Evolutionary conservation across 2,113 vertebrate species (phyloP).

Genomic region (Mesembrinibis cayennensis): DNA sequence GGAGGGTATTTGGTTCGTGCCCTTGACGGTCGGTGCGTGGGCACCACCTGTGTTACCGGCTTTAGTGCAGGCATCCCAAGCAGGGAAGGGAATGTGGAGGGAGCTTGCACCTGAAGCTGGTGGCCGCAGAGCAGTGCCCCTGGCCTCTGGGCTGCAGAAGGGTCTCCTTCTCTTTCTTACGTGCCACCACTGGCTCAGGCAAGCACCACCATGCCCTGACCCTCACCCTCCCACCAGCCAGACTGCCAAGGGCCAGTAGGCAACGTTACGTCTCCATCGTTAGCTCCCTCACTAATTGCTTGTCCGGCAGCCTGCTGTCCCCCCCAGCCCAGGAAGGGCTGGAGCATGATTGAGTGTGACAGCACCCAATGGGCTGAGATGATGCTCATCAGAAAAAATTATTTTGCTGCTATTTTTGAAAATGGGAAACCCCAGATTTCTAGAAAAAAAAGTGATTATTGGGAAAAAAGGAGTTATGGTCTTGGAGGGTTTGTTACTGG

Average conservation of each 20-base stretch:
- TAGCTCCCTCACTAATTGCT: background rate
- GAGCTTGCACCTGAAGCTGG: background rate
- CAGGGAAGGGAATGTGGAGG: fast-evolving
- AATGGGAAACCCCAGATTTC: background rate
- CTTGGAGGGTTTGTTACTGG: background rate
- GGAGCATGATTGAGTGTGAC: fast-evolving
- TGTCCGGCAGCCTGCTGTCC: background rate
- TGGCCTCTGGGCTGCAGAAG: background rate
- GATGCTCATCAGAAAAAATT: background rate
- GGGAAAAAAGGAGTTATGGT: background rate
- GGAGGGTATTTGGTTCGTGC: fast-evolving
- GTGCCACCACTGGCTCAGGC: background rate
- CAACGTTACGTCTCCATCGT: fast-evolving
- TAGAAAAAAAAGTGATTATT: background rate
- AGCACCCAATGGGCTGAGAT: fast-evolving
- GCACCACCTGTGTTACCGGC: background rate
- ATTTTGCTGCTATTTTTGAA: background rate
- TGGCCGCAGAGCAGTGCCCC: background rate
- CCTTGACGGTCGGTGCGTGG: background rate
- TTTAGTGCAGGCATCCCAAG: background rate
- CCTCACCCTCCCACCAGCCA: background rate
- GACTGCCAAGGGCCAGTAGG: background rate
- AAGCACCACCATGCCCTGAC: background rate
- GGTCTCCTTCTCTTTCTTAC: background rate
- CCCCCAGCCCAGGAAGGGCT: background rate